Conservation (phyloP, 2,797 vertebrate genomes). For the Zenarchopterus dispar region DNA sequence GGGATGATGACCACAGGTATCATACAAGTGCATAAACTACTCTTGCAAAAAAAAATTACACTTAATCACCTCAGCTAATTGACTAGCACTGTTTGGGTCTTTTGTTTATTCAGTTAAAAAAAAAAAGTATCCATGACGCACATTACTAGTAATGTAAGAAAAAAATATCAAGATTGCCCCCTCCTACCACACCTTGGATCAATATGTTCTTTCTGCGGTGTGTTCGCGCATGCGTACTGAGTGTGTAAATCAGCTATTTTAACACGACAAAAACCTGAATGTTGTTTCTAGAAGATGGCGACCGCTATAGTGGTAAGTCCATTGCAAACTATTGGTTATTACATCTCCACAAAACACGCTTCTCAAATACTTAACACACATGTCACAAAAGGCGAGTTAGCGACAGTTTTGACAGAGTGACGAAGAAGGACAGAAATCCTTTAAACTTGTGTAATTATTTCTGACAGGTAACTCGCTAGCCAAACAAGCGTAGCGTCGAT, state of each 20-base stretch:
- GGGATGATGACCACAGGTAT: no score
- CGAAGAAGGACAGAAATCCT: rapidly evolving
- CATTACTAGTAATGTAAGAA: no score
- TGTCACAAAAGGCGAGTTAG: rapidly evolving
- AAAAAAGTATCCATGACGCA: no score
- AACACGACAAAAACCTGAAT: conserved; percentile 55
- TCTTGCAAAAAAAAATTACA: no score
- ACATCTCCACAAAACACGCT: rapidly evolving
- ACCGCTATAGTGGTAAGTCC: conserved; percentile 92
- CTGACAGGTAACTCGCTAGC: conserved; percentile 13
- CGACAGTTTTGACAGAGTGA: neutral
- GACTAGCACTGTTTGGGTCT: no score
- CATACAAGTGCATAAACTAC: no score
- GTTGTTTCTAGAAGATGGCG: conserved; percentile 92
- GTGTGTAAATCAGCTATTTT: conserved; percentile 76
- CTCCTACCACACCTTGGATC: no score
- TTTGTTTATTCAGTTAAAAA: no score
- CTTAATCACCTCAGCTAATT: no score
- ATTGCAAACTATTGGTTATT: neutral
- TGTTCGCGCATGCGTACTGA: conserved; percentile 62
- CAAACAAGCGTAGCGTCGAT: conserved; percentile 8
- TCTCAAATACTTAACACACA: neutral
- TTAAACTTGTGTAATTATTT: conserved; percentile 1
- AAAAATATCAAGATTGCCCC: no score
- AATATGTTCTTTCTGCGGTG: no score